Base-by-base conservation (phyloP, 2,888 invertebrate genomes). In the Aphodius sticticus region DNA sequence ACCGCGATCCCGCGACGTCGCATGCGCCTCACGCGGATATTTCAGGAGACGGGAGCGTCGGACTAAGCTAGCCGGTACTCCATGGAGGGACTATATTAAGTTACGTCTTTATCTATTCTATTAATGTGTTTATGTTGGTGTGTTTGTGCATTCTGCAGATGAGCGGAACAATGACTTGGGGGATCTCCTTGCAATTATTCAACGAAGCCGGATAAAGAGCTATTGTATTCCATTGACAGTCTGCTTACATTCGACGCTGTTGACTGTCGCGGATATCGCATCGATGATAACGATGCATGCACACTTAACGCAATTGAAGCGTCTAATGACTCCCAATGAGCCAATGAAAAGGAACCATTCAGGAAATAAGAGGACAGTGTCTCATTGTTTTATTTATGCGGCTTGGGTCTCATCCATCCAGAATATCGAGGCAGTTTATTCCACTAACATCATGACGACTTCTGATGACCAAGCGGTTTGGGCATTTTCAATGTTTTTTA, bases 51-150 rank as follows among this genome's bases (percentile, higher is more conserved):
- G 37, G 74, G 74, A 74, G 74, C 74, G 74, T 74, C 35, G 36
- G 74, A 36, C 37, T 53, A 53, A 53, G 53, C 53, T 53, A 53
- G 53, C 74, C 26, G 36, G 16, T 74, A 35, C 37, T 74, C 74
- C 74, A 74, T 74, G 74, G 37, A 15, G 7, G 74, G 74, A 9
- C 35, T 74, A 37, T 74, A 74, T 74, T 74, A 74, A 74, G 74
- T 74, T 74, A 74, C 74, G 35, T 74, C 7, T n/a, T 74, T 74
- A 74, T 74, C 74, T 74, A 74, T 74, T 74, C 74, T 37, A 74
- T 74, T 74, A 53, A 53, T 53, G 53, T 53, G 12, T 53, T 53
- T 53, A 53, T 53, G 53, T 9, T 12, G 53, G 12, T 53, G 53
- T 53, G 53, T 53, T 53, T 53, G 53, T 12, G 53, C 53, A 53